Base-by-base conservation (phyloP, 2,113 vertebrate species). In the Apodemus speciosus region DNA sequence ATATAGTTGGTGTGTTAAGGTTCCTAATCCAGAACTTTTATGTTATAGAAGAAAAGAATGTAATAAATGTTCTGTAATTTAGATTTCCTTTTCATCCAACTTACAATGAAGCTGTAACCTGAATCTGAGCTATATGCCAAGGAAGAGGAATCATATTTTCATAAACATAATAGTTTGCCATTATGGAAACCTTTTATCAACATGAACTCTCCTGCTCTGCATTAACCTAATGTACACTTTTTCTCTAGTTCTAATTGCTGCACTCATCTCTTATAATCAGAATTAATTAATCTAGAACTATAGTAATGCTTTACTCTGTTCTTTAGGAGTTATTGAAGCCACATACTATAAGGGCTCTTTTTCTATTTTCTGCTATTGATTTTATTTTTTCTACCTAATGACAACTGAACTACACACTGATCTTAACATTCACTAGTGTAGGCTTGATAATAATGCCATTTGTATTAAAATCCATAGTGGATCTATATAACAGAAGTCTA, bases 191-290 rank as follows among this genome's bases (percentile, higher is more conserved):
- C 9, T 40, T 16, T 60, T 60, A n/a, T 23, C 51, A 16, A 40
- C 13, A 8, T 40, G n/a, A 30, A 38, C 0, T 6, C 0, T n/a
- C 16, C 13, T 11, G 11, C 2, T 56, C 18, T 79, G 32, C 18
- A n/a, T 20, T 79, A 79, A 21, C 49, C 49, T 58, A 81, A 40
- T 40, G 3, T 16, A 7, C 3, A 81, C 21, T 25, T 58, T 58
- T 81, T 20, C n/a, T 58, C 14, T 60, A 15, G 13, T 25, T 81
- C 6, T 60, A 81, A 60, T 60, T 40, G 27, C 56, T 40, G 13
- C 2, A 16, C 6, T 40, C 23, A 27, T 40, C 79, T 30, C 13
- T 23, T 14, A 81, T 16, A 14, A 30, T 2, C 4, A 60, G 51
- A 79, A n/a, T 60, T 27, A 27, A 58, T 60, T 60, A 23, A 60